These are phyloP conservation scores for Pterocles orientalis DNA, from an alignment of 2,113 vertebrate genomes.

Conservation along the genomic window DNA sequence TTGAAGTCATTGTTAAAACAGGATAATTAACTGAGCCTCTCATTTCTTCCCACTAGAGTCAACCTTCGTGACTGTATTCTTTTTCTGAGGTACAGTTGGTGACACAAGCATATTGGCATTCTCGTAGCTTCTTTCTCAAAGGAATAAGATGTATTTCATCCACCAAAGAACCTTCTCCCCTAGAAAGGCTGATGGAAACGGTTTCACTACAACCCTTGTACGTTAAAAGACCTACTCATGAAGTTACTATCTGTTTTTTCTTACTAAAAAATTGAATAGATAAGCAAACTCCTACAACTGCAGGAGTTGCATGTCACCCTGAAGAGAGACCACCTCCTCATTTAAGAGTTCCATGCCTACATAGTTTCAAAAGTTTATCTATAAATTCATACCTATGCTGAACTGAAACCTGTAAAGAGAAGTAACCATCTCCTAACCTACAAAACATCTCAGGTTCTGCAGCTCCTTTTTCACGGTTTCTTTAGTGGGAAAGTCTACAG, in stretches of 20 bases:
- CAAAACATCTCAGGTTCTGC: not conserved
- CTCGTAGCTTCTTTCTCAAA: not conserved
- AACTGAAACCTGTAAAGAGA: not conserved
- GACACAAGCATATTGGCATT: not conserved
- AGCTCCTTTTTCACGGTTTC: not conserved
- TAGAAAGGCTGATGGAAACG: not conserved
- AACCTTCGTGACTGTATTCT: not conserved
- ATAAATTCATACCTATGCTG: not conserved
- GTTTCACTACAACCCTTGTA: not conserved
- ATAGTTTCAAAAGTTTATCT: not conserved
- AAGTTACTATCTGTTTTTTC: not conserved
- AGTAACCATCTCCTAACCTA: not conserved
- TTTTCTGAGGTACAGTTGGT: not conserved
- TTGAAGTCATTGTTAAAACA: not conserved
- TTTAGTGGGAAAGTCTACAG: not conserved
- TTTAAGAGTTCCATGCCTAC: not conserved
- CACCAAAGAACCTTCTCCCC: not conserved
- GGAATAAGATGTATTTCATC: not conserved
- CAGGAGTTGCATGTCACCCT: not conserved
- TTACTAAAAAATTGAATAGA: not conserved
- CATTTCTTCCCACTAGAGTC: not conserved
- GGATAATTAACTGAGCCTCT: not conserved
- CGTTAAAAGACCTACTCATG: not conserved
- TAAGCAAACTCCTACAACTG: not conserved
- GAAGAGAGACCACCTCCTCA: not conserved